Conservation (phyloP, 2,888 invertebrate genomes). For the Stenodema calcarata region DNA sequence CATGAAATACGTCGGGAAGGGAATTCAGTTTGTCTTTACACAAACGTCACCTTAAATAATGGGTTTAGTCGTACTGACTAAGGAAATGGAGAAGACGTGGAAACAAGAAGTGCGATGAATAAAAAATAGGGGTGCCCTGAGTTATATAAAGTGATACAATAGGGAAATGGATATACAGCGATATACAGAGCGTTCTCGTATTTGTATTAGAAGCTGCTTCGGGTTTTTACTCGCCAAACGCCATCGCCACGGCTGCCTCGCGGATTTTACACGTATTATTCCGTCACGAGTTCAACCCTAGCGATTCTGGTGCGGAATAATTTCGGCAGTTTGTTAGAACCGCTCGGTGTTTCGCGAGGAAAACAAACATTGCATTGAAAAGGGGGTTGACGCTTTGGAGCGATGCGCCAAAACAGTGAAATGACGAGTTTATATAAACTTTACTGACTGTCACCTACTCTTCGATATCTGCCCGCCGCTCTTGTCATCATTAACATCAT, state of each 20-base stretch:
- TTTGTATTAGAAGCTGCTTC: background rate
- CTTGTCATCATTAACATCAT: no score
- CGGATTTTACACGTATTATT: background rate
- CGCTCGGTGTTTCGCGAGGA: no score
- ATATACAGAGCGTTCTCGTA: background rate
- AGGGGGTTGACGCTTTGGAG: no score
- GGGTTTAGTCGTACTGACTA: background rate
- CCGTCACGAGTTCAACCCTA: background rate
- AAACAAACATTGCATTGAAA: no score
- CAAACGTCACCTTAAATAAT: background rate
- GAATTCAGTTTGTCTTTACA: background rate
- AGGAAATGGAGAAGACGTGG: background rate
- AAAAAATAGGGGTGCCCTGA: background rate
- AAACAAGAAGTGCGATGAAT: background rate
- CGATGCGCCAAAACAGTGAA: no score
- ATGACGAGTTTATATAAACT: no score
- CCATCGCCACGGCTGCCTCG: background rate
- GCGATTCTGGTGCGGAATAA: background rate
- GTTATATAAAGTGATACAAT: background rate
- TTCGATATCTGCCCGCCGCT: no score
- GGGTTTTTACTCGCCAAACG: background rate
- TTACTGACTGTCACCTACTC: no score
- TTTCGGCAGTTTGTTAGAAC: no score
- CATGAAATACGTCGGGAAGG: background rate
- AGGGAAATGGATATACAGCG: background rate